Evolutionary conservation across 1,140 invertebrate species (phyloP).

Genomic region (Octopus sinensis): DNA sequence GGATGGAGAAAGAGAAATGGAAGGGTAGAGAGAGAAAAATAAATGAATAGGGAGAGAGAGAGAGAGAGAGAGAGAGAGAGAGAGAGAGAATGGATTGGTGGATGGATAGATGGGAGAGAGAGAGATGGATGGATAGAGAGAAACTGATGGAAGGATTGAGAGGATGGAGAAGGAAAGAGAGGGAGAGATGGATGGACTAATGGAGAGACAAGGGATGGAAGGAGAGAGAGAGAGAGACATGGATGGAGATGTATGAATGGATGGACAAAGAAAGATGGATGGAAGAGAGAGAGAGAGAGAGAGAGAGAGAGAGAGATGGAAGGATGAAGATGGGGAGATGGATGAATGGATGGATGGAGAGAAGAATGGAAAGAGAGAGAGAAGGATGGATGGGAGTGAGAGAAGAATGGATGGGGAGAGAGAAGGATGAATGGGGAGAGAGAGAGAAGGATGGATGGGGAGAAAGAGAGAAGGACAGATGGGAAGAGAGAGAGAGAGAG

Average conservation of each 20-base stretch:
- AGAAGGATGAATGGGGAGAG: neutral
- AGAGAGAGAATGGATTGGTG: neutral
- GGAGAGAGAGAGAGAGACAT: neutral
- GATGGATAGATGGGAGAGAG: neutral
- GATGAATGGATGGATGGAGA: neutral
- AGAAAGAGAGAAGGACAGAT: neutral
- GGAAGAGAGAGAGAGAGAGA: neutral
- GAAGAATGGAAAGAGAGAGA: neutral
- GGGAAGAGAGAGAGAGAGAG: neutral
- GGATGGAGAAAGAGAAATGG: neutral
- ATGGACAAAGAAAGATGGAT: neutral
- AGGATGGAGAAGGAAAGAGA: neutral
- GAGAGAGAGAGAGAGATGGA: neutral
- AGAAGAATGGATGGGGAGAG: neutral
- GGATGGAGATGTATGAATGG: neutral
- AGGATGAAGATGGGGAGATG: neutral
- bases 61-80: conserved; percentile 7
- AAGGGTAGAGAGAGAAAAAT: neutral
- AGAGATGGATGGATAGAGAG: neutral
- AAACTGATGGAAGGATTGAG: neutral
- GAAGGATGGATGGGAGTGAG: neutral
- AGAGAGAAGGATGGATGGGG: neutral
- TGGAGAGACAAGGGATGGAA: neutral
- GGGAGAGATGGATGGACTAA: neutral
- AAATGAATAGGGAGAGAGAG: neutral